Percentiles rank a stretch among this genome's conserved stretches.
These are phyloP conservation scores for Ennomos quercinarius DNA, from an alignment of 2,888 invertebrate species.

Conservation along the genomic window DNA sequence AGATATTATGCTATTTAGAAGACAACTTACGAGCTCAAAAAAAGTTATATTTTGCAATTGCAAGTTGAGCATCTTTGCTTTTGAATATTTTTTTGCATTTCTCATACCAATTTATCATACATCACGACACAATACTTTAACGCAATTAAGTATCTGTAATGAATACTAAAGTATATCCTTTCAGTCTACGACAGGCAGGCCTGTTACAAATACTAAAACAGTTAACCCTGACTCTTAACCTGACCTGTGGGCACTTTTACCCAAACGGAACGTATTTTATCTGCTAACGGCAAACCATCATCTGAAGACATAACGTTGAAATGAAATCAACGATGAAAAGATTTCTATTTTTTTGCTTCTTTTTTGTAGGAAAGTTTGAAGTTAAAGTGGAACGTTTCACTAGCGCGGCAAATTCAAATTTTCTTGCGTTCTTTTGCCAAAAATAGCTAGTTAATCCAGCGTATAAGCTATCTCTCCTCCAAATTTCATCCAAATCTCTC, in stretches of 20 bases:
- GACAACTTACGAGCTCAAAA: too few relatives aligned
- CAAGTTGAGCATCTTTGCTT: background rate
- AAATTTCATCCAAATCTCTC: too few relatives aligned
- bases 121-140: slow-evolving; percentile 2
- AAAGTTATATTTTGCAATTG: too few relatives aligned
- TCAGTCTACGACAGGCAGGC: slow-evolving; percentile 3
- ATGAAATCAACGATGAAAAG: too few relatives aligned
- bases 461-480: too few relatives aligned
- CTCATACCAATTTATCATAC: slow-evolving; percentile 5
- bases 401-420: too few relatives aligned
- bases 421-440: too few relatives aligned
- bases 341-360: too few relatives aligned
- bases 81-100: background rate
- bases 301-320: slow-evolving; percentile 4
- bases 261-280: slow-evolving; percentile 13
- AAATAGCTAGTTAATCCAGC: too few relatives aligned
- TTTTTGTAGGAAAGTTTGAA: too few relatives aligned
- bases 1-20: too few relatives aligned
- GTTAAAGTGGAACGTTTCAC: too few relatives aligned
- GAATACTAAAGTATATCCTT: slow-evolving; percentile 24
- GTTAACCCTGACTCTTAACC: slow-evolving; percentile 25
- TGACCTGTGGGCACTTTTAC: slow-evolving; percentile 21
- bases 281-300: slow-evolving; percentile 8
- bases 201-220: slow-evolving; percentile 22
- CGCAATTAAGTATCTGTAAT: slow-evolving; percentile 26